Evolutionary conservation across 30 jellyfish, hydroid and myxozoan genomes (phyloP), one percentile per base, ranked within the genome.

Genomic region (Cassiopea xamachana): DNA sequence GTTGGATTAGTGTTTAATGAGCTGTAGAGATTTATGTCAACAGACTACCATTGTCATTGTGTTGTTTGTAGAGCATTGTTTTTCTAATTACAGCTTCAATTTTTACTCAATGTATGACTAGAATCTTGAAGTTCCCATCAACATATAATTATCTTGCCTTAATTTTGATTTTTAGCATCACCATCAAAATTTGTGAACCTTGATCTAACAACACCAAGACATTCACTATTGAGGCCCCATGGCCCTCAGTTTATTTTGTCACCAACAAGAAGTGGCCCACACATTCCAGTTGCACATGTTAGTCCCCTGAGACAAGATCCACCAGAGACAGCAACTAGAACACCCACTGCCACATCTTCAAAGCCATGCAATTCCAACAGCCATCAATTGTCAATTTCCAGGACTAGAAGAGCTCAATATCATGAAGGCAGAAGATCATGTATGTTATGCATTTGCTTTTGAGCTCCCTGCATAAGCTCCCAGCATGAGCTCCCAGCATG

Each of bases 211-310:
- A 80, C 95, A 19, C 92, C 96, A 81, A 80, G 92, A 61, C 96
- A 89, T 77, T 86, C 93, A 12, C 82, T 86, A 12, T 58, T 86
- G 69, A 86, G 62, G 75, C 92, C 92, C 27, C 94, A 87, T 77
- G 95, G 95, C 47, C 95, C 95, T 2, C 90, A 77, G 48, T 82
- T 67, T 19, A 88, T 88, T 15, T 75, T 88, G 60, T 77, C 90
- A 46, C 95, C 95, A 1, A 78, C 90, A 13, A 88, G 95, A 79
- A 88, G 95, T 88, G 95, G 90, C 17, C 90, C 71, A 13, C 86
- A 88, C 87, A 88, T 88, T 19, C 95, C 95, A 64, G 90, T 88
- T 73, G 95, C 95, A 12, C 95, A 88, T 58, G 95, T 88, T 27
- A 88, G 95, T 51, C 95, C 95, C 2, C 60, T 88, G 75, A 77